phyloP scores from a whole-genome alignment of 1,140 invertebrate species.

The Heliconius nattereri region DNA sequence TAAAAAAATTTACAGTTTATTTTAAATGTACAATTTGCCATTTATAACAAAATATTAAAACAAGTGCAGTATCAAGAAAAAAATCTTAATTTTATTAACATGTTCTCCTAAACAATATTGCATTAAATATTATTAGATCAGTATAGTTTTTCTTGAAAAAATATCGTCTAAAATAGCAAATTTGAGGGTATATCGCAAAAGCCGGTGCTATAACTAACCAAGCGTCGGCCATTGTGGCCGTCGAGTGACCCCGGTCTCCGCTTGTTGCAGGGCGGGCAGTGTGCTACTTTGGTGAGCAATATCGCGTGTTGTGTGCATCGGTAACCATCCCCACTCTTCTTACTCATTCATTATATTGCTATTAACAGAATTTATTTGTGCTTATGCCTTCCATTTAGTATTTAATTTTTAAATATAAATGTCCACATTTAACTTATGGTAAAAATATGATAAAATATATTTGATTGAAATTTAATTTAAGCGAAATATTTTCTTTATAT shows the following conservation, averaged over 20 bases:
- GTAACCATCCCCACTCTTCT: constrained; percentile 85
- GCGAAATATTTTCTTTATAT: too few species aligned
- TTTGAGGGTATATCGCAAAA: not conserved
- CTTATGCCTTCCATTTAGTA: constrained; percentile 59
- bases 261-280: constrained; percentile 82
- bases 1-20: not conserved
- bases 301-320: constrained; percentile 95
- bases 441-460: not conserved
- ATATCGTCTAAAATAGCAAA: not conserved
- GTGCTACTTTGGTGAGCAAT: constrained; percentile 95
- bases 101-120: not conserved
- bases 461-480: too few species aligned
- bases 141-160: not conserved
- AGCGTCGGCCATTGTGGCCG: constrained; percentile 35
- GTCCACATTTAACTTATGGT: not conserved
- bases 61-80: too few species aligned
- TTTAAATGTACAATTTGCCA: not conserved
- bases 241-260: constrained; percentile 87
- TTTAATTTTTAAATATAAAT: not conserved
- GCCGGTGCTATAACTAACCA: constrained; percentile 33
- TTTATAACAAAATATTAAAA: not conserved
- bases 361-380: constrained; percentile 68
- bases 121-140: not conserved
- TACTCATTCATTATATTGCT: constrained; percentile 79
- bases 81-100: too few species aligned